phyloP scores from a whole-genome alignment of 2,888 invertebrate genomes.

The Drosophila suboccidentalis region DNA sequence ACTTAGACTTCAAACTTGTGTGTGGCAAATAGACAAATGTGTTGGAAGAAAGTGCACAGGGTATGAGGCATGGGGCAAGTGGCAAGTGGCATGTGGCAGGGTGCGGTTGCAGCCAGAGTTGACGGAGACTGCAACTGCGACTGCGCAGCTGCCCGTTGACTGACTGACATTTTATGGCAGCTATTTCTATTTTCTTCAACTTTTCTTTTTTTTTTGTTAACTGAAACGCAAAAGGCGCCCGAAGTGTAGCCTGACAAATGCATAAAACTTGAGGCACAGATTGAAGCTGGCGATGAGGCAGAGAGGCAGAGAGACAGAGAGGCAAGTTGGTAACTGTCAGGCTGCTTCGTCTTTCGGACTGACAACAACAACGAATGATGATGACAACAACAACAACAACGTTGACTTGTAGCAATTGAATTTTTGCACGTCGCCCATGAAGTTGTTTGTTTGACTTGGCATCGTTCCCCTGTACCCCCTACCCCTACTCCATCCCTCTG shows the following conservation, averaged over 20 bases:
- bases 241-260: conserved; percentile 81
- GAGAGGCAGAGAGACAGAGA: conserved; percentile 11
- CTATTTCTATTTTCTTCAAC: conserved; percentile 37
- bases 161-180: conserved; percentile 79
- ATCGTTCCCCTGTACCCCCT: conserved; percentile 39
- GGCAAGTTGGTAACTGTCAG: conserved; percentile 35
- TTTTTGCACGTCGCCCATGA: conserved; percentile 82
- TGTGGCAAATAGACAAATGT: conserved; percentile 75
- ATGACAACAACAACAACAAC: conserved; percentile 44
- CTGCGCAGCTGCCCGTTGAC: conserved; percentile 65
- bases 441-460: conserved; percentile 81
- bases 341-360: conserved; percentile 28
- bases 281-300: conserved; percentile 11
- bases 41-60: conserved; percentile 75
- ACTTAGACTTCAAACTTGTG: conserved; percentile 59
- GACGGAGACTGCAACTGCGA: conserved; percentile 27
- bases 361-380: conserved; percentile 33
- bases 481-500: background rate
- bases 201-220: conserved; percentile 42
- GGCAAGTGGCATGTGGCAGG: conserved; percentile 15
- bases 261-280: conserved; percentile 66
- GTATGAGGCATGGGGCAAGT: conserved; percentile 30
- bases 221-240: conserved; percentile 55
- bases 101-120: conserved; percentile 1
- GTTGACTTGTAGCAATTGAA: conserved; percentile 80